Evolutionary conservation across 2,888 invertebrate genomes (phyloP).

Genomic region (Sphinx pinastri): DNA sequence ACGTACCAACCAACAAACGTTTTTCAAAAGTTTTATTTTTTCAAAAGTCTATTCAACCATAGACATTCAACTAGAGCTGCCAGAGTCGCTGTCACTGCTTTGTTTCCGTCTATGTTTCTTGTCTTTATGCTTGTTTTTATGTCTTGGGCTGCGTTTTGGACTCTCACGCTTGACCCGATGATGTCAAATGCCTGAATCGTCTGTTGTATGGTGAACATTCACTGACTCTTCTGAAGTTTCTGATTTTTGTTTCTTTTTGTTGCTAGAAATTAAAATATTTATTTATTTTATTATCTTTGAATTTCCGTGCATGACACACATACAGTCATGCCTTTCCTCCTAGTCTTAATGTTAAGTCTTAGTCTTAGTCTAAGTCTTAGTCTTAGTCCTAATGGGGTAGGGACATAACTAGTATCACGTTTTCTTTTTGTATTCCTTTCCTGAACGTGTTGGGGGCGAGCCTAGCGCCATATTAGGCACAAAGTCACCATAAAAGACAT

Average conservation of each 20-base stretch:
- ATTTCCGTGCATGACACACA: too few relatives aligned
- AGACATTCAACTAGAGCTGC: constrained; percentile 67
- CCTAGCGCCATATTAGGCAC: too few relatives aligned
- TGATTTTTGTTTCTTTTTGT: constrained; percentile 71
- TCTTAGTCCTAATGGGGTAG: too few relatives aligned
- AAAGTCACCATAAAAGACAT: too few relatives aligned
- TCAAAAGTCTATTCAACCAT: not conserved
- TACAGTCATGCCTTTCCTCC: too few relatives aligned
- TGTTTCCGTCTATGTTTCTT: constrained; percentile 63
- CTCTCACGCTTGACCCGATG: constrained; percentile 73
- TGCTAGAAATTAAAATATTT: constrained; percentile 43
- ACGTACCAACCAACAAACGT: too few relatives aligned
- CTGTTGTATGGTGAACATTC: constrained; percentile 77
- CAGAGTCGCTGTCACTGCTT: constrained; percentile 61
- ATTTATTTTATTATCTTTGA: not conserved
- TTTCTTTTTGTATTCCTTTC: too few relatives aligned
- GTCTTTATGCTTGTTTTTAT: constrained; percentile 52
- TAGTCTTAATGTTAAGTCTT: too few relatives aligned
- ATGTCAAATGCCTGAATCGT: constrained; percentile 82
- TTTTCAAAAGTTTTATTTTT: too few relatives aligned
- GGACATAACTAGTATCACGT: too few relatives aligned
- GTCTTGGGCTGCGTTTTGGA: constrained; percentile 60
- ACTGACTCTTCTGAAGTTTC: constrained; percentile 71
- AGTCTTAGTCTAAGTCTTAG: too few relatives aligned
- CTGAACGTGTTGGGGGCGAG: too few relatives aligned